Evolutionary conservation across 2,113 vertebrate species (phyloP).

Genomic region (Perca fluviatilis): DNA sequence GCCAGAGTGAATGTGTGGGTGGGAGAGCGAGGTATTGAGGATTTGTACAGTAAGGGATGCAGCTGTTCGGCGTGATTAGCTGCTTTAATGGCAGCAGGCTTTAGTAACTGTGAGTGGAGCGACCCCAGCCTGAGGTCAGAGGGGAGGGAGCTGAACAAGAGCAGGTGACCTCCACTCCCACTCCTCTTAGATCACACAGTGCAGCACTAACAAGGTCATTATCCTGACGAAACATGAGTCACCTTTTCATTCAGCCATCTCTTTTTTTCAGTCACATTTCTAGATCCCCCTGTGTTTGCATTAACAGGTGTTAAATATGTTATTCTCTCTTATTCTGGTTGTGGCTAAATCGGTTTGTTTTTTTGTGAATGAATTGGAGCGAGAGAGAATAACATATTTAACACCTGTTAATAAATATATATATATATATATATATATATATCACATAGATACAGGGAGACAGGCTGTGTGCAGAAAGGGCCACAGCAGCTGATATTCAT

Average conservation of each 20-base stretch:
- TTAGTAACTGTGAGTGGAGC: constrained; percentile 62
- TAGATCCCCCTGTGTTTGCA: constrained; percentile 12
- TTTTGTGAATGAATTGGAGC: no score
- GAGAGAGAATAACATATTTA: no score
- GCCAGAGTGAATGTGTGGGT: constrained; percentile 62
- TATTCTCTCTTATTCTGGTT: constrained; percentile 1
- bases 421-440: constrained; percentile 1
- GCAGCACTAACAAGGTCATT: constrained; percentile 19
- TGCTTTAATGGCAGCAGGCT: constrained; percentile 66
- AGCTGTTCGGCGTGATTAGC: constrained; percentile 79
- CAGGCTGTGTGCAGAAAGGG: constrained; percentile 37
- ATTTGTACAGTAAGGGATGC: constrained; percentile 78
- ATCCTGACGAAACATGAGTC: constrained; percentile 15
- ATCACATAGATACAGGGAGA: constrained; percentile 8
- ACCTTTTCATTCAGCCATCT: constrained; percentile 26
- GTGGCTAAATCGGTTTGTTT: no score
- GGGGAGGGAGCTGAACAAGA: constrained; percentile 42
- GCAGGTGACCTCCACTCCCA: constrained; percentile 62
- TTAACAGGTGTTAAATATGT: constrained; percentile 40
- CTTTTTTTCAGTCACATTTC: constrained; percentile 20
- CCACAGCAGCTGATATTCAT: constrained; percentile 69
- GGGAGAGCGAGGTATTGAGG: constrained; percentile 63
- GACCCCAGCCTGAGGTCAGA: constrained; percentile 54
- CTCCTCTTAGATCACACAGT: constrained; percentile 61
- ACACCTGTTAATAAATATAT: no score